Evolutionary conservation across 2,888 invertebrate species (phyloP).

Genomic region (Charanyca ferruginea): DNA sequence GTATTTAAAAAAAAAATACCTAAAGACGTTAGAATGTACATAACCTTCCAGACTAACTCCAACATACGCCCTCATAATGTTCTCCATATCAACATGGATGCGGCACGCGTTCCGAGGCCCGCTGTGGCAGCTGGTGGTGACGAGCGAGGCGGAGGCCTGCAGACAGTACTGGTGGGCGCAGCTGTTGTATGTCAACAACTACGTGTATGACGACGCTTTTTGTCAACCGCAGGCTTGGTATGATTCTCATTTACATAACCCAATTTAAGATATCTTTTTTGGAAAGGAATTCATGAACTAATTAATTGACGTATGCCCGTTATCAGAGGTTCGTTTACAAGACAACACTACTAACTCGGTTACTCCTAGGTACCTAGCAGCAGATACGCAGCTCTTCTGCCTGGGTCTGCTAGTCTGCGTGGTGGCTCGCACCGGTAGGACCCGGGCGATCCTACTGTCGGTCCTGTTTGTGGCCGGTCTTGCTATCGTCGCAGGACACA

Average conservation of each 20-base stretch:
- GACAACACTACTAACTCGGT: neutral
- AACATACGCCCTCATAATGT: constrained; percentile 80
- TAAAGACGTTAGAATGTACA: too few relatives aligned
- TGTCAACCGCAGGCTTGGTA: constrained; percentile 84
- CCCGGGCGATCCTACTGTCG: constrained; percentile 67
- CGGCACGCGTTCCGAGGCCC: constrained; percentile 80
- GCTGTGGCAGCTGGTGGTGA: constrained; percentile 80
- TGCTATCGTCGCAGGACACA: constrained; percentile 75
- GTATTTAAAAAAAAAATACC: too few relatives aligned
- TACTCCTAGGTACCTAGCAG: constrained; percentile 83
- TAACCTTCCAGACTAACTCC: constrained; percentile 84
- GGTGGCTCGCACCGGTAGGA: constrained; percentile 65
- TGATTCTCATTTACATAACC: constrained; percentile 39
- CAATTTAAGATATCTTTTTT: too few relatives aligned
- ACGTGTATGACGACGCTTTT: constrained; percentile 75
- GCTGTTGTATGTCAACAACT: constrained; percentile 86
- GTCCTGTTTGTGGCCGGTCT: constrained; percentile 71
- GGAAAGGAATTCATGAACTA: too few relatives aligned
- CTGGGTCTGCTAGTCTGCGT: constrained; percentile 81
- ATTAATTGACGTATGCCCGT: too few relatives aligned
- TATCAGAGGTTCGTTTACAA: too few relatives aligned
- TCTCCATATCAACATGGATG: constrained; percentile 79
- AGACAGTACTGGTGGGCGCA: constrained; percentile 88
- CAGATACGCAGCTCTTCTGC: constrained; percentile 87
- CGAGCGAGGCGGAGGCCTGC: constrained; percentile 78